A percentile compares a stretch with the other conserved stretches of the same genome.
Evolutionary conservation across 2,113 vertebrate genomes (phyloP).

Genomic region (Sapayoa aenigma): DNA sequence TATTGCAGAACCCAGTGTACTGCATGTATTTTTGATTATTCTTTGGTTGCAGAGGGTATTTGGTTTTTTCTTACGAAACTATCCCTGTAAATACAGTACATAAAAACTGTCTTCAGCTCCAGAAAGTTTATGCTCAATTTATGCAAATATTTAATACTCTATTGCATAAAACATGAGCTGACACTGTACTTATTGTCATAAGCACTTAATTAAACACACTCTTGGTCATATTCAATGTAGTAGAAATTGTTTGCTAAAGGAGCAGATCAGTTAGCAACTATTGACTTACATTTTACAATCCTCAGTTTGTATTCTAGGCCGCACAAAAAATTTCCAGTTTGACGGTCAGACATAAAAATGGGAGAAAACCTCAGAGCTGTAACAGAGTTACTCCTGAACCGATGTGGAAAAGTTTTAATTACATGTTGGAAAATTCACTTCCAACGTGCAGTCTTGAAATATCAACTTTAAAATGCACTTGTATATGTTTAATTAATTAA

Average conservation of each 20-base stretch:
- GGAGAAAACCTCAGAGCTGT: background rate
- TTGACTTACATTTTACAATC: background rate
- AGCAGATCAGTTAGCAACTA: background rate
- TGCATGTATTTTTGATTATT: background rate
- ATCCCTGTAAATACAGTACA: background rate
- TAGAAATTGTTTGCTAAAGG: background rate
- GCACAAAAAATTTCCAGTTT: background rate
- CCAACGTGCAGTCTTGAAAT: background rate
- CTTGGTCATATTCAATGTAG: background rate
- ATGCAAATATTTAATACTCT: background rate
- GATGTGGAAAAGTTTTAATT: background rate
- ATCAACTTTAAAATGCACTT: background rate
- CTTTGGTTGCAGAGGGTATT: background rate
- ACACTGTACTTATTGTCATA: background rate
- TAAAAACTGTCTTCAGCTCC: background rate
- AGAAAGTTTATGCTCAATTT: background rate
- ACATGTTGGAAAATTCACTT: background rate
- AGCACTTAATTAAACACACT: background rate
- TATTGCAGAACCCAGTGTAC: background rate
- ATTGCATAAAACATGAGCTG: constrained; percentile 24
- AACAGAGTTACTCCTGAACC: background rate
- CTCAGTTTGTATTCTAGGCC: background rate
- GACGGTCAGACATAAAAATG: background rate
- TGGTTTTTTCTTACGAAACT: background rate
- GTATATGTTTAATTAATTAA: background rate